Evolutionary conservation across 2,113 vertebrate species (phyloP), one percentile per base, ranked within the genome.

Genomic region (Callocephalon fimbriatum): DNA sequence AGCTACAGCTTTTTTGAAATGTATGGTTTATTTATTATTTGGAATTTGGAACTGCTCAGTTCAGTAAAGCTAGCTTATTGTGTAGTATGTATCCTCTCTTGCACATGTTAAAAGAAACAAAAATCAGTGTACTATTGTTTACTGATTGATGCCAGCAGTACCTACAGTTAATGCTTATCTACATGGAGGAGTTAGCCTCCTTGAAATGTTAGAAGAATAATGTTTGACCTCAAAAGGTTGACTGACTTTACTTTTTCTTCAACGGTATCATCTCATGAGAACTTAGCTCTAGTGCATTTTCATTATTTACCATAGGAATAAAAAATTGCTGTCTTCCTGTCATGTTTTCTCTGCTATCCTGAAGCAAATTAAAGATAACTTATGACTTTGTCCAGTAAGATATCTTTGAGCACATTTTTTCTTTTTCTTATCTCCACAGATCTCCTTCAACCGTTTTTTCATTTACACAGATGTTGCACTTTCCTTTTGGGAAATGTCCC

Each of bases 211-310:
- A 48, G 31, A 80, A 15, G 27, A 87, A 61, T 70, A 59, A 2
- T 53, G 27, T 70, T 81, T 78, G 42, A 81, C 56, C 50, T 81
- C n/a, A 81, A 84, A 90, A 75, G 37, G 2, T 88, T 77, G 26
- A 66, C 14, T 67, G 35, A 42, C 18, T 75, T 62, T 76, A 58
- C 31, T 75, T 31, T 81, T 90, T 74, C 35, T 82, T 93, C 62
- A 90, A 82, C 20, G 16, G 23, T 37, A 0, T 40, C 17, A 74
- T 63, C 47, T 93, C 18, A 25, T 20, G 17, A 67, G 27, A 63
- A 21, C 2, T 71, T 58, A 53, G 48, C 68, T 80, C 16, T 37
- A 35, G 37, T 48, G 38, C 1, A 2, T 74, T 91, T 89, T 86
- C 37, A n/a, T 48, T 75, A 48, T 88, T 88, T 92, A 51, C 18